Evolutionary conservation across 1,140 invertebrate genomes (phyloP).

Genomic region (Brachionus manjavacas): DNA sequence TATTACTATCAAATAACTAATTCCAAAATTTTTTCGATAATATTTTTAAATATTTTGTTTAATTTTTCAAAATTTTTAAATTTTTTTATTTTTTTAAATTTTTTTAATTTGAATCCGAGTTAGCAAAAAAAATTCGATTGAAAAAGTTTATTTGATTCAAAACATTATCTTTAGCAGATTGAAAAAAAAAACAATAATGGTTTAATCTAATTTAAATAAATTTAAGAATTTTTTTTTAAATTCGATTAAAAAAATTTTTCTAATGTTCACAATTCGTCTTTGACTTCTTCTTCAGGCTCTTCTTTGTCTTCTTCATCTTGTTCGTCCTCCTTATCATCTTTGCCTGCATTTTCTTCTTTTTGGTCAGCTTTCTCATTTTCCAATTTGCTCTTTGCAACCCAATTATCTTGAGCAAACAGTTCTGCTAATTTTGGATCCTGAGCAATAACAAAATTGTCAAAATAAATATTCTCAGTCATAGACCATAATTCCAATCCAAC

Average conservation of each 20-base stretch:
- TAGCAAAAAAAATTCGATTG: neutral
- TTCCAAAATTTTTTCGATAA: too few relatives aligned
- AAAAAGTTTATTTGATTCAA: neutral
- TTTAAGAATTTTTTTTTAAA: neutral
- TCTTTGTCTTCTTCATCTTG: neutral
- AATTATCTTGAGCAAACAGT: constrained; percentile 76
- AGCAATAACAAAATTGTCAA: constrained; percentile 87
- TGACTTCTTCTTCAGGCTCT: neutral
- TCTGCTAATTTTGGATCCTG: constrained; percentile 74
- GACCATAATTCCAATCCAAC: constrained; percentile 96
- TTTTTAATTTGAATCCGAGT: too few relatives aligned
- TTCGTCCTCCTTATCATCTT: neutral
- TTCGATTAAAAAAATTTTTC: neutral
- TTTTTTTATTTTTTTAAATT: too few relatives aligned
- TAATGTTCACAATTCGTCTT: neutral
- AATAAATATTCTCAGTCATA: constrained; percentile 80
- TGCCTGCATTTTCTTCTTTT: neutral
- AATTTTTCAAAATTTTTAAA: too few relatives aligned
- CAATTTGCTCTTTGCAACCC: constrained; percentile 72
- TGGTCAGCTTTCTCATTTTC: constrained; percentile 49
- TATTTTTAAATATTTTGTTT: too few relatives aligned
- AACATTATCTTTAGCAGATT: neutral
- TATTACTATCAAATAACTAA: too few relatives aligned
- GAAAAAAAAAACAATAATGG: neutral
- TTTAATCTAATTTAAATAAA: neutral